Evolutionary conservation across 2,113 vertebrate genomes (phyloP), one percentile per base, ranked within the genome.

Genomic region (Ailurus styani): DNA sequence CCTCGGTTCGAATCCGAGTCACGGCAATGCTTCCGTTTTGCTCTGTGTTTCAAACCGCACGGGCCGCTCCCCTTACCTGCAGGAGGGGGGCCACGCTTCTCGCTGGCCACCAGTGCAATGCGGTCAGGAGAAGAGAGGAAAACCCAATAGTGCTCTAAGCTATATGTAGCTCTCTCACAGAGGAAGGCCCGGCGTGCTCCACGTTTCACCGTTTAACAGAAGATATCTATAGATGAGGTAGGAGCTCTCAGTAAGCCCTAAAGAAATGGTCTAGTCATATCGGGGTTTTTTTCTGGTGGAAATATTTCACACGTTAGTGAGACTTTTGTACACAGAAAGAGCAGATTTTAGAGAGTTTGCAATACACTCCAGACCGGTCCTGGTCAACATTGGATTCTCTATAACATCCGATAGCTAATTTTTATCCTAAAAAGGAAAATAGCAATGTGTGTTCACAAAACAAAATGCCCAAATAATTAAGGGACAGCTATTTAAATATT

Each of bases 1-100:
- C 99, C 98, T 98, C 98, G 98, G 98, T 98, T 99, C 98, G 97
- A 99, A 98, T 99, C 98, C 98, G 98, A 98, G 99, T 98, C 98
- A 98, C 98, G 98, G 98, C 98, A 98, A 23, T 8, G 3, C 15
- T n/a, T 45, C 3, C 1, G 4, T 62, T 70, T 72, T 83, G 23
- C 50, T 18, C 29, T 45, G 52, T 10, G 40, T 83, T 40, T 72
- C 18, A 14, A 7, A 23, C 52, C 12, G 1, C 31, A 8, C 2
- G 11, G 52, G 52, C 52, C 3, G 21, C 52, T 5, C 52, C n/a
- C 34, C 77, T 52, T 55, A 54, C 78, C 34, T 37, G 6, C 21
- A n/a, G 21, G 52, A 55, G 10, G 15, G 27, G n/a, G 47, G 6
- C 40, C 72, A n/a, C 31, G 31, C 31, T 45, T 37, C 52, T 37